Conservation (phyloP, 2,113 vertebrate species). For the Gymnogyps californianus region DNA sequence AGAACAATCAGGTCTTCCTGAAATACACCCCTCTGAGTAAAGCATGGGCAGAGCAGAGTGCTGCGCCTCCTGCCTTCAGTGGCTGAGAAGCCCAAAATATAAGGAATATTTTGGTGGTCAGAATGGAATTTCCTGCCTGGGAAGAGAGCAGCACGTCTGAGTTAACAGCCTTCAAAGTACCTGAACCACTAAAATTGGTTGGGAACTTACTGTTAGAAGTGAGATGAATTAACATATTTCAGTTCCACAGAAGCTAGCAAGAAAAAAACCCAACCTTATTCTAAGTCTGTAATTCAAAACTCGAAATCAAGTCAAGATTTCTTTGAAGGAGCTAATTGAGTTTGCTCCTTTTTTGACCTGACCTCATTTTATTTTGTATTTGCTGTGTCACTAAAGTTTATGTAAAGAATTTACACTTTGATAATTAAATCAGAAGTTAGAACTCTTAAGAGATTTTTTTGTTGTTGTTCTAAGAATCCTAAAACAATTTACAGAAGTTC, state of each 20-base stretch:
- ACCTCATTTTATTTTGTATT: neutral
- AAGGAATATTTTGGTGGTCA: neutral
- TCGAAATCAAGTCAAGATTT: neutral
- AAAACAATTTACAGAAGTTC: constrained; percentile 15
- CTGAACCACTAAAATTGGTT: neutral
- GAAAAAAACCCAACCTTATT: neutral
- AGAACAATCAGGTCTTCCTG: neutral
- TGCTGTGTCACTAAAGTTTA: neutral
- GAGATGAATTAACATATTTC: neutral
- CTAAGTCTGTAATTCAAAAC: neutral
- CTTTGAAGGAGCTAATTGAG: constrained; percentile 4
- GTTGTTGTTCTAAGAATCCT: neutral
- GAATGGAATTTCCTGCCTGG: neutral
- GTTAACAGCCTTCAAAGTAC: neutral
- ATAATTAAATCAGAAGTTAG: constrained; percentile 24
- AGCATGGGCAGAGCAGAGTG: neutral
- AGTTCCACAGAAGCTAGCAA: neutral
- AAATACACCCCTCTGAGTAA: neutral
- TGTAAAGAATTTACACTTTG: neutral
- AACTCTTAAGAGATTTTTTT: neutral
- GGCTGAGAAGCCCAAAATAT: neutral
- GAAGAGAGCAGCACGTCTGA: neutral
- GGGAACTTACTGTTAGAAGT: neutral
- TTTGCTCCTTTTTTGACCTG: neutral
- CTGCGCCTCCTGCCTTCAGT: neutral